These are phyloP conservation scores for Dinocampus coccinellae DNA, from an alignment of 2,888 invertebrate species.

Conservation along the genomic window DNA sequence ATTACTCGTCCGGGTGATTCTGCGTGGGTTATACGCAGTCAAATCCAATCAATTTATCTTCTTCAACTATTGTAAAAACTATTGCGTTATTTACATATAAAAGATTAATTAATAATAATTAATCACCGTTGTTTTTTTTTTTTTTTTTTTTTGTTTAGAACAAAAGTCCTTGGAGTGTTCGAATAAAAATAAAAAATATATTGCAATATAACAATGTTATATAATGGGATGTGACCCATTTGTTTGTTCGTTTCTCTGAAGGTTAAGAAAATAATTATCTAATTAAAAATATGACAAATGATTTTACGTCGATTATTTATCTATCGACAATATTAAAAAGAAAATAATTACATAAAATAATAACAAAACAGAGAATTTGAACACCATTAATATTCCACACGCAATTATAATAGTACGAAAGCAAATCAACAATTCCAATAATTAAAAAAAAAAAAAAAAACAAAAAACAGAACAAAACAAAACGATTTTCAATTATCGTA, in stretches of 20 bases:
- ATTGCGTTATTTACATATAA: too few relatives aligned
- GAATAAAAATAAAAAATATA: not conserved
- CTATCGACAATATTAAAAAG: not conserved
- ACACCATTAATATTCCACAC: slow-evolving; percentile 14
- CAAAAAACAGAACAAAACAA: slow-evolving; percentile 24
- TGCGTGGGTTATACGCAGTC: slow-evolving; percentile 33
- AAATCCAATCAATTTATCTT: slow-evolving; percentile 27
- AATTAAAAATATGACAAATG: not conserved
- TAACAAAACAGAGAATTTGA: slow-evolving; percentile 33
- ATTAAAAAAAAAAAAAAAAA: too few relatives aligned
- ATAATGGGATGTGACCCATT: not conserved
- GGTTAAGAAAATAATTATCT: slow-evolving; percentile 14
- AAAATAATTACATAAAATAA: too few relatives aligned
- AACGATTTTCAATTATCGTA: not conserved
- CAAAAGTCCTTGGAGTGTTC: not conserved
- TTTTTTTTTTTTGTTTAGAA: too few relatives aligned
- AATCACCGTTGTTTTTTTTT: not conserved
- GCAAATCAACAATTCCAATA: slow-evolving; percentile 20
- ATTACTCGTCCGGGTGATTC: slow-evolving; percentile 71
- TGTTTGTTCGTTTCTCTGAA: not conserved
- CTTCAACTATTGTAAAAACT: not conserved
- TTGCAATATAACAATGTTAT: not conserved
- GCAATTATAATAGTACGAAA: slow-evolving; percentile 12
- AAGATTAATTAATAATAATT: not conserved
- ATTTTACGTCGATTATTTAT: slow-evolving; percentile 17